A percentile compares a stretch with the other conserved stretches of the same genome.
phyloP scores from a whole-genome alignment of 1,140 invertebrate genomes.

The Zaprionus ghesquierei region DNA sequence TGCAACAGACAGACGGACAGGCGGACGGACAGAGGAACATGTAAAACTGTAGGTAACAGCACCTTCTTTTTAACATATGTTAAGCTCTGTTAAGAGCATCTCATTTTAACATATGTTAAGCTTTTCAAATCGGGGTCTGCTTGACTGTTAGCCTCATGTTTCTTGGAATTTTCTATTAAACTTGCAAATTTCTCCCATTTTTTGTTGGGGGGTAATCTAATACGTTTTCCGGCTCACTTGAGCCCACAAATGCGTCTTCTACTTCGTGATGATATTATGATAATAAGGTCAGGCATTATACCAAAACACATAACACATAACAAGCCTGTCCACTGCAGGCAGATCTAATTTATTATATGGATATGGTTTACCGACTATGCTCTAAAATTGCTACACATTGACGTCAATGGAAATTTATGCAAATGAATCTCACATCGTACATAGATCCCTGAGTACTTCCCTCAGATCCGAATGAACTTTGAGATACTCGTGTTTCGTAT shows the following conservation, averaged over 20 bases:
- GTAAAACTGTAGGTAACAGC: too few species aligned
- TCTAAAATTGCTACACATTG: conserved; percentile 7
- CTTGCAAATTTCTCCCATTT: neutral
- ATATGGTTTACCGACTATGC: conserved; percentile 1
- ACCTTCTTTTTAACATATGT: neutral
- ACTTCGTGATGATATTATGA: neutral
- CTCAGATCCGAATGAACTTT: conserved; percentile 1
- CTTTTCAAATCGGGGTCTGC: neutral
- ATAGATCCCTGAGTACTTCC: neutral
- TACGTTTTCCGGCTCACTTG: neutral
- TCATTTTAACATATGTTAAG: neutral
- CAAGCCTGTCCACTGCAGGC: neutral
- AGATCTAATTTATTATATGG: neutral
- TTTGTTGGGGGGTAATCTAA: neutral
- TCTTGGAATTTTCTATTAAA: neutral
- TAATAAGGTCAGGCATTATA: neutral
- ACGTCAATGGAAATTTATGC: conserved; percentile 64
- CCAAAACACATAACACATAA: neutral
- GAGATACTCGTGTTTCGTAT: conserved; percentile 3
- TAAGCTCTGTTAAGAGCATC: neutral
- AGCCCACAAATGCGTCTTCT: neutral
- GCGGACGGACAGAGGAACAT: too few species aligned
- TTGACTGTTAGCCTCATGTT: too few species aligned
- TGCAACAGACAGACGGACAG: too few species aligned
- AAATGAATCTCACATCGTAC: conserved; percentile 29